Conservation (phyloP, 2,113 vertebrate species). For the Datnioides undecimradiatus region DNA sequence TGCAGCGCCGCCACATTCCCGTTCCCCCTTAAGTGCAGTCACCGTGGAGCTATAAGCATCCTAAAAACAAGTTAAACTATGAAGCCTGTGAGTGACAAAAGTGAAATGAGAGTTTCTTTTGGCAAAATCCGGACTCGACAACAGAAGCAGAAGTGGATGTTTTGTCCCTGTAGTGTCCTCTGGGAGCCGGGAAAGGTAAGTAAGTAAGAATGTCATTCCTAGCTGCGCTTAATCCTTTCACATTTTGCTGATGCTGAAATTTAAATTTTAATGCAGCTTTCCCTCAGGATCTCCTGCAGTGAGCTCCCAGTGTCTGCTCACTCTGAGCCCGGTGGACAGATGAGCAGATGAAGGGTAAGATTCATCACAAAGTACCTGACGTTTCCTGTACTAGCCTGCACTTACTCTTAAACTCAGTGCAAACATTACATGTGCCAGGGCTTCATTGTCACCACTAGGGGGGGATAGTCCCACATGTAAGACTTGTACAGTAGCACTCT, state of each 20-base stretch:
- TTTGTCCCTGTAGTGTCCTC: neutral
- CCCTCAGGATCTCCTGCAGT: neutral
- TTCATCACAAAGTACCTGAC: neutral
- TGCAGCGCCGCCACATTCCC: neutral
- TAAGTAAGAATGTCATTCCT: neutral
- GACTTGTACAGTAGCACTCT: neutral
- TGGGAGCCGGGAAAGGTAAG: neutral
- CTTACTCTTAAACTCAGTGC: too few relatives aligned
- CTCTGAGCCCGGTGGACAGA: neutral
- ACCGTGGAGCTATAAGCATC: slow-evolving; percentile 24
- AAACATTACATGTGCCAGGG: neutral
- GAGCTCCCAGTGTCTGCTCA: neutral
- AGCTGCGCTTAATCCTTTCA: neutral
- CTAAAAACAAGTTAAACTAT: slow-evolving; percentile 20
- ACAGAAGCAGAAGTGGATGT: neutral
- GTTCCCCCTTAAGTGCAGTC: slow-evolving; percentile 2
- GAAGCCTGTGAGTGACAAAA: neutral
- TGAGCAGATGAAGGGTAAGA: neutral
- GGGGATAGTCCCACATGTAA: slow-evolving; percentile 28
- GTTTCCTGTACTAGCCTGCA: neutral
- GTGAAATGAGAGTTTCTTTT: neutral
- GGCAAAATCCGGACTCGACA: neutral
- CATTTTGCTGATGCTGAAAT: neutral
- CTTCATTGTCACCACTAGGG: slow-evolving; percentile 47
- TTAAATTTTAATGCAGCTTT: neutral